These are phyloP conservation scores for Puffinus mauretanicus DNA, from an alignment of 2,113 vertebrate species.

Conservation along the genomic window DNA sequence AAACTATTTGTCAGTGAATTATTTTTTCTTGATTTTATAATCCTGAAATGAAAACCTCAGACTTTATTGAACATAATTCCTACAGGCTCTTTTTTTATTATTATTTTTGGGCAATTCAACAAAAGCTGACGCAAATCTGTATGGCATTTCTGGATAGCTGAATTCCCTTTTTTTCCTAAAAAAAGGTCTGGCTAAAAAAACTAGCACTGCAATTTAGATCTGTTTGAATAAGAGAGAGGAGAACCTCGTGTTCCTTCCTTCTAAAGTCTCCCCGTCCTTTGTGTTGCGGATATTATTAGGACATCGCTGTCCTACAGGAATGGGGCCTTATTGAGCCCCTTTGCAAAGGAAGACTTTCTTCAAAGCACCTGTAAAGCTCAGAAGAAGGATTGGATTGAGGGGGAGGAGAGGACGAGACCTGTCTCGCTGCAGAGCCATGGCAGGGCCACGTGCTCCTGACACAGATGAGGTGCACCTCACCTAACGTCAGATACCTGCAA, in stretches of 20 bases:
- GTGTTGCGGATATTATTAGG: constrained; percentile 20
- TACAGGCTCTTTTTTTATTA: not conserved
- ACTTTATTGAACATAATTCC: not conserved
- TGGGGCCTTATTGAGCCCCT: not conserved
- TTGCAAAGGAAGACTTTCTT: not conserved
- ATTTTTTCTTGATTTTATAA: not conserved
- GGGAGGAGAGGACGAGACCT: not conserved
- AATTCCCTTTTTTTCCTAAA: not conserved
- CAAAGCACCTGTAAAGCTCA: not conserved
- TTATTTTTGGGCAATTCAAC: not conserved
- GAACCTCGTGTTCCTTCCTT: not conserved
- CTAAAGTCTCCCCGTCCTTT: not conserved
- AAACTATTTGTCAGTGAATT: not conserved
- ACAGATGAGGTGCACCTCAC: not conserved
- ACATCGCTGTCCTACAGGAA: not conserved
- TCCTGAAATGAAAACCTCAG: not conserved
- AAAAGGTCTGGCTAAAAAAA: not conserved
- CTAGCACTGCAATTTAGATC: not conserved
- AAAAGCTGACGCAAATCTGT: not conserved
- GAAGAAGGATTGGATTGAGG: not conserved
- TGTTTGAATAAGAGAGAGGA: not conserved
- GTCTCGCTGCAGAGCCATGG: not conserved
- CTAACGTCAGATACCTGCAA: rapidly evolving
- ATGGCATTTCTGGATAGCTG: not conserved
- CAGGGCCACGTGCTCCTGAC: not conserved